phyloP scores from a whole-genome alignment of 2,113 vertebrate species.

The Pheucticus melanocephalus region DNA sequence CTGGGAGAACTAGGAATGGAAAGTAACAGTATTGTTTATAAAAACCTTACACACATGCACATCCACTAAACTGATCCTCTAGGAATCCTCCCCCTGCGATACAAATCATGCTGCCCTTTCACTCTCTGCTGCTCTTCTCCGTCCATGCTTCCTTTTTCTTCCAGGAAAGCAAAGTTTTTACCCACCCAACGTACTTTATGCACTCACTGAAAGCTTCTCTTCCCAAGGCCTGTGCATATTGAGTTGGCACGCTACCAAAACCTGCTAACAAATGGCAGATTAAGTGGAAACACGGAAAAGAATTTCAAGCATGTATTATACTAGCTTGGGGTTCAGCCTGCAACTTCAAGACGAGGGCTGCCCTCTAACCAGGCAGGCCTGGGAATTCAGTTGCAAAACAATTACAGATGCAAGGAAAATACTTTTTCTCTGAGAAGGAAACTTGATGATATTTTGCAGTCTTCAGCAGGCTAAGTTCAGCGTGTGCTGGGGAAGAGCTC shows the following conservation, averaged over 20 bases:
- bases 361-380: slow-evolving; percentile 23
- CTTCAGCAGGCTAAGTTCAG: not conserved
- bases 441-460: not conserved
- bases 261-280: slow-evolving; percentile 60
- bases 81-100: not conserved
- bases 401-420: slow-evolving; percentile 32
- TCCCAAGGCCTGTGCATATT: not conserved
- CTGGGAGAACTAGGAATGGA: not conserved
- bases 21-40: not conserved
- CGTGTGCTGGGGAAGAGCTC: not conserved
- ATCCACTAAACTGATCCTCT: not conserved
- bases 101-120: not conserved
- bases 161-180: not conserved
- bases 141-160: not conserved
- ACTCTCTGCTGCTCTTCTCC: not conserved
- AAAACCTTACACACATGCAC: not conserved
- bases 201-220: slow-evolving; percentile 2
- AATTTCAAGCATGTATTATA: slow-evolving; percentile 69
- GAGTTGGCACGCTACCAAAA: slow-evolving; percentile 18
- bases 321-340: slow-evolving; percentile 2
- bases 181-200: not conserved
- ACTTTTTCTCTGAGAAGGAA: slow-evolving; percentile 11
- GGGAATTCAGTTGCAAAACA: slow-evolving; percentile 46
- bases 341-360: not conserved
- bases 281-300: slow-evolving; percentile 59